Evolutionary conservation across 2,113 vertebrate species (phyloP).

Genomic region (Cochlearius cochlearius): DNA sequence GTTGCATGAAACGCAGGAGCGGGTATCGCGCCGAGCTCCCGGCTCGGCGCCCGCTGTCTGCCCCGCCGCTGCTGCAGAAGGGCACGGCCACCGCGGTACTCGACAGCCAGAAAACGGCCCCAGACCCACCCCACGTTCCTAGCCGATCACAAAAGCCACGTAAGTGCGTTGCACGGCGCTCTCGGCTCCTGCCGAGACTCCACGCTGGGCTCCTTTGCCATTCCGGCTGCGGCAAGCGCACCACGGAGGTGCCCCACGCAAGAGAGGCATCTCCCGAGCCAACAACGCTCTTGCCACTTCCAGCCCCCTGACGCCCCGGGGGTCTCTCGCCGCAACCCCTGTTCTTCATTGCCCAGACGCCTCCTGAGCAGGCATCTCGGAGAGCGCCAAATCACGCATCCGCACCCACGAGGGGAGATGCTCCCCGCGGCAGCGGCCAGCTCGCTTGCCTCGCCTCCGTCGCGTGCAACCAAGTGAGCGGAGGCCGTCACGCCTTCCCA

Average conservation of each 20-base stretch:
- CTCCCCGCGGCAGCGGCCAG: background rate
- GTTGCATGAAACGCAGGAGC: fast-evolving
- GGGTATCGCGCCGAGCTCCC: fast-evolving
- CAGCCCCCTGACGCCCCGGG: background rate
- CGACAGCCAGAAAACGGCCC: fast-evolving
- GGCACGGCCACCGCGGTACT: fast-evolving
- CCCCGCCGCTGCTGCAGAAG: background rate
- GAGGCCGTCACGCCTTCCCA: conserved; percentile 18
- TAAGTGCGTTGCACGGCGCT: fast-evolving
- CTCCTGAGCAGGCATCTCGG: background rate
- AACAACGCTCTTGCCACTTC: too few species aligned
- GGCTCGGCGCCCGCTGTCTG: background rate
- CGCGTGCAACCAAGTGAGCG: fast-evolving
- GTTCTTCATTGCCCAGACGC: background rate
- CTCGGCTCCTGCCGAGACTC: background rate
- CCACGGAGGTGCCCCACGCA: fast-evolving
- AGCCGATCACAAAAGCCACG: background rate
- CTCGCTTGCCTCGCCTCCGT: background rate
- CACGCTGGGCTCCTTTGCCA: background rate
- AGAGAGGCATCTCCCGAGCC: background rate
- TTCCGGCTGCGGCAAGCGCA: too few species aligned
- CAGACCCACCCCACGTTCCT: too few species aligned
- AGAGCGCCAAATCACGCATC: background rate
- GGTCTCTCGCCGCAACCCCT: background rate
- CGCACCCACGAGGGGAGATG: fast-evolving